Evolutionary conservation across 2,113 vertebrate species (phyloP).

Genomic region (Lepidothrix coronata): DNA sequence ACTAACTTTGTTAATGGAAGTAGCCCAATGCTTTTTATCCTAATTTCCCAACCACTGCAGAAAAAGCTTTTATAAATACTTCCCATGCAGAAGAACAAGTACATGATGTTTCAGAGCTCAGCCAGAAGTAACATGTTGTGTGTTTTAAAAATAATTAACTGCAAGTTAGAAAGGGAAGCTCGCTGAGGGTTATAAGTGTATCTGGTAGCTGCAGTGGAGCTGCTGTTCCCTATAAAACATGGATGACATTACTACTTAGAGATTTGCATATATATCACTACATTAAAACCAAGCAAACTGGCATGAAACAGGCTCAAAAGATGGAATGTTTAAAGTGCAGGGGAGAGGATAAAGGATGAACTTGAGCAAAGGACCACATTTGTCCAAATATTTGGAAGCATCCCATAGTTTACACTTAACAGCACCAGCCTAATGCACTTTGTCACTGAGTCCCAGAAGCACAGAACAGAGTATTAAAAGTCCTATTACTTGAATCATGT

Average conservation of each 20-base stretch:
- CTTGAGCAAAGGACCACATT: neutral
- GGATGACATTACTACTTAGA: neutral
- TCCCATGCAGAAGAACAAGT: neutral
- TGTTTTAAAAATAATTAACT: conserved; percentile 1
- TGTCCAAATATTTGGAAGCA: neutral
- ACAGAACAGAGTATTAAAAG: neutral
- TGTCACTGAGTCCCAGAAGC: neutral
- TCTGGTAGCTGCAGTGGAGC: neutral
- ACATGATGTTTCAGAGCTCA: neutral
- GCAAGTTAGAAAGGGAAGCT: neutral
- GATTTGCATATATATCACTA: neutral
- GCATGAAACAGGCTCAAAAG: neutral
- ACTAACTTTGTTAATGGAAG: conserved; percentile 27
- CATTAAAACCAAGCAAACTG: neutral
- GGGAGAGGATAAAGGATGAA: neutral
- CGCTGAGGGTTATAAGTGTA: neutral
- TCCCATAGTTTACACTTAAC: neutral
- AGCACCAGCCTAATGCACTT: neutral
- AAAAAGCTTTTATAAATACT: neutral
- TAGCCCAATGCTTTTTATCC: neutral
- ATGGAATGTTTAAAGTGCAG: neutral
- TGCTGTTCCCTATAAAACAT: neutral
- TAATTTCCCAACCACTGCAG: neutral
- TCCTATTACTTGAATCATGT: neutral
- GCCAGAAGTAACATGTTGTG: neutral